phyloP scores from a whole-genome alignment of 2,113 vertebrate species.

The Panurus biarmicus region DNA sequence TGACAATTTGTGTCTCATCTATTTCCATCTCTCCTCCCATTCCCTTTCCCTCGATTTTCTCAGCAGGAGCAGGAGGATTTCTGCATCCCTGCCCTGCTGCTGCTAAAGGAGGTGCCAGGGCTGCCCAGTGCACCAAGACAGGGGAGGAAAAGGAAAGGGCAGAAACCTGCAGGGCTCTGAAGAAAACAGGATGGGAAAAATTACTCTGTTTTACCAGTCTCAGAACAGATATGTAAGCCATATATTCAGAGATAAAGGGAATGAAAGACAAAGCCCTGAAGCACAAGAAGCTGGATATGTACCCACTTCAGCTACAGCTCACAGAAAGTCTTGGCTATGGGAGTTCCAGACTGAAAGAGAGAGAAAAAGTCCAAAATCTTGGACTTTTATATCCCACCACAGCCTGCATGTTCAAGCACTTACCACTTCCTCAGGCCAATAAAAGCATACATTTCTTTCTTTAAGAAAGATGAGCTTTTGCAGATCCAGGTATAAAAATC shows the following conservation, averaged over 20 bases:
- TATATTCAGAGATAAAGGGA: background rate
- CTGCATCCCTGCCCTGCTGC: background rate
- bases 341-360: background rate
- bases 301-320: background rate
- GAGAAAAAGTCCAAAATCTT: background rate
- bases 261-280: background rate
- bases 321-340: background rate
- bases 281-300: background rate
- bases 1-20: background rate
- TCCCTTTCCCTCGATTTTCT: background rate
- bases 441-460: background rate
- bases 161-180: background rate
- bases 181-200: background rate
- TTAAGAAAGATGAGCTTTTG: background rate
- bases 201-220: background rate
- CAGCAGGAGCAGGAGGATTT: background rate
- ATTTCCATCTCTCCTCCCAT: constrained; percentile 10
- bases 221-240: background rate
- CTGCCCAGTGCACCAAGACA: background rate
- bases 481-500: background rate
- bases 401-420: background rate
- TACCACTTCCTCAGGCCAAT: background rate
- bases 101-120: background rate
- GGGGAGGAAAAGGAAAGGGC: background rate
- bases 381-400: too few species aligned